Base-by-base conservation (phyloP, 2,888 invertebrate genomes). In the Physocephala rufipes region DNA sequence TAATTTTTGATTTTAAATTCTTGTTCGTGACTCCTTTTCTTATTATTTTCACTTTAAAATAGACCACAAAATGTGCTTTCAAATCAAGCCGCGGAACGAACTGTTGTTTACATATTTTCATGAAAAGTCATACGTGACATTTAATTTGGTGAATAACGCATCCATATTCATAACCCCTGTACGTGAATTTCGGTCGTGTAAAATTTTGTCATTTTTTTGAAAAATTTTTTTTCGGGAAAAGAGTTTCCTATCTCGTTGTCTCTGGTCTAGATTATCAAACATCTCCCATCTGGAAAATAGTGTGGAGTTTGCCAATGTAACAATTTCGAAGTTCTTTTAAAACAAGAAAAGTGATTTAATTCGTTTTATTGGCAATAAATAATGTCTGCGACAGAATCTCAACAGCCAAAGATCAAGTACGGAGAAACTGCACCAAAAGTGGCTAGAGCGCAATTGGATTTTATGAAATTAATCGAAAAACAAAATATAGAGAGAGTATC, bases 401-500 rank as follows among this genome's bases (percentile, higher is more conserved):
- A 81, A 74, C 71, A 75, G 71, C 82, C 82, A 36, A 85, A 84
- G 75, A 79, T 86, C 21, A 85, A 85, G 76, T 84, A 82, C 81
- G 81, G 79, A 63, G 85, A 82, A 77, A 73, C 75, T 71, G 83
- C 81, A 76, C 79, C 80, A 13, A 86, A 88, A 81, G 78, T 90
- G 71, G 90, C 89, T 77, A 87, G 88, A 78, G 88, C 91, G 0
- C 92, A 95, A 79, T 82, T 92, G 70, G 90, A 92, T 84, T 95
- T 92, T 81, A 93, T 96, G 89, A 92, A 90, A 86, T 85, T 93
- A 70, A 88, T 95, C 45, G 94, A 96, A 82, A 87, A 90, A 75
- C 90, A 92, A 81, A 96, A 96, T 83, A 81, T 90, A 2, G 89
- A 91, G 79, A 89, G 96, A 78, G 95, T 93, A 2, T 82, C 87